Conservation (phyloP, 2,113 vertebrate genomes). For the Rhodinocichla rosea region DNA sequence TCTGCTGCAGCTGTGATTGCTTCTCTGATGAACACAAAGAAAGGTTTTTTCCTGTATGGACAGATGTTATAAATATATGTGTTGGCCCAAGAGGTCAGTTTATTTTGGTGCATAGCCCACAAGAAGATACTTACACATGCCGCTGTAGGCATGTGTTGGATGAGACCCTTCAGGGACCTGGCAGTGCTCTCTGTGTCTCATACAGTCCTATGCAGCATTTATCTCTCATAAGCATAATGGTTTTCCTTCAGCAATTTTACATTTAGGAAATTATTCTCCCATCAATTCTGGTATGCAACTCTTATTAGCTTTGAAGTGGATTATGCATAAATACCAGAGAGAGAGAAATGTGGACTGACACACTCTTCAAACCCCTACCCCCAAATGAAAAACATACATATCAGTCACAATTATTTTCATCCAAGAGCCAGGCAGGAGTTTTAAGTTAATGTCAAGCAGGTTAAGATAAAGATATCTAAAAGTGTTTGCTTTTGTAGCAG, state of each 20-base stretch:
- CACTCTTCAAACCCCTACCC: background rate
- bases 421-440: constrained; percentile 7
- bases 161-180: background rate
- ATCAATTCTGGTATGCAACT: background rate
- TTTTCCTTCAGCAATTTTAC: constrained; percentile 32
- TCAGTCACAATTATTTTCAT: constrained; percentile 43
- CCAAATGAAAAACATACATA: background rate
- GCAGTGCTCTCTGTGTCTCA: background rate
- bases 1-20: background rate
- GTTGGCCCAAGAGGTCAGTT: background rate
- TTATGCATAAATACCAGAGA: constrained; percentile 17
- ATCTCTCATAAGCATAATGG: constrained; percentile 3
- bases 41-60: background rate
- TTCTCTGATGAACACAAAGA: background rate
- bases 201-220: background rate
- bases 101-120: constrained; percentile 11
- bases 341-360: constrained; percentile 1
- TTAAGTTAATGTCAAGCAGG: constrained; percentile 47
- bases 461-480: constrained; percentile 70
- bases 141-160: background rate
- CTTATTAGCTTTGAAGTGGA: constrained; percentile 22
- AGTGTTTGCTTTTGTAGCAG: constrained; percentile 68
- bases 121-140: background rate
- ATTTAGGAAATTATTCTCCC: constrained; percentile 22
- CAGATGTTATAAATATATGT: constrained; percentile 9